phyloP scores from a whole-genome alignment of 2,113 vertebrate genomes.

The Antechinus stuartii region DNA sequence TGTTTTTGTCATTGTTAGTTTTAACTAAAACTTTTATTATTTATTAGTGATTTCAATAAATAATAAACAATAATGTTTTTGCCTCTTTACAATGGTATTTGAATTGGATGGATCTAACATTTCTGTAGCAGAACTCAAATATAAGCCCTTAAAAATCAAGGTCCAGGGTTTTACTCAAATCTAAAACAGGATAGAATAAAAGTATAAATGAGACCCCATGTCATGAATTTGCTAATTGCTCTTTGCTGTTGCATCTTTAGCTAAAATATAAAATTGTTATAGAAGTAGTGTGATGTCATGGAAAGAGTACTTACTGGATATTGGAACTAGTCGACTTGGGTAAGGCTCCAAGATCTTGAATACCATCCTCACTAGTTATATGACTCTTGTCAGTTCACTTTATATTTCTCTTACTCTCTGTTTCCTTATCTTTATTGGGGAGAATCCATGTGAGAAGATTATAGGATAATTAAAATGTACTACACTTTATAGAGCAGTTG shows the following conservation, averaged over 20 bases:
- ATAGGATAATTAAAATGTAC: background rate
- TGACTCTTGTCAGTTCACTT: background rate
- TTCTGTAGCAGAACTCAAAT: too few relatives aligned
- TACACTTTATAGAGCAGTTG: background rate
- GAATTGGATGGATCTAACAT: too few relatives aligned
- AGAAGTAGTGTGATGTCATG: background rate
- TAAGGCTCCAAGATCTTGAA: background rate
- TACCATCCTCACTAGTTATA: background rate
- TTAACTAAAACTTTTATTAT: too few relatives aligned
- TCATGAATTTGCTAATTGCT: background rate
- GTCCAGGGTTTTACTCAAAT: background rate
- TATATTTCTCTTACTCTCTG: background rate
- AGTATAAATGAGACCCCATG: background rate
- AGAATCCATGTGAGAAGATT: background rate
- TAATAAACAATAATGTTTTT: too few relatives aligned
- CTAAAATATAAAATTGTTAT: too few relatives aligned
- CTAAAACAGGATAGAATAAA: background rate
- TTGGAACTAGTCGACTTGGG: background rate
- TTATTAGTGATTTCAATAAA: too few relatives aligned
- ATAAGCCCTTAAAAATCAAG: background rate
- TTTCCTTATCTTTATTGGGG: background rate
- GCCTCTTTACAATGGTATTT: too few relatives aligned
- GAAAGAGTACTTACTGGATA: background rate
- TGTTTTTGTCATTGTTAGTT: too few relatives aligned
- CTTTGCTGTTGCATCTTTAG: too few relatives aligned